Base-by-base conservation (phyloP, 2,888 invertebrate species). In the Lithophane ornitopus region DNA sequence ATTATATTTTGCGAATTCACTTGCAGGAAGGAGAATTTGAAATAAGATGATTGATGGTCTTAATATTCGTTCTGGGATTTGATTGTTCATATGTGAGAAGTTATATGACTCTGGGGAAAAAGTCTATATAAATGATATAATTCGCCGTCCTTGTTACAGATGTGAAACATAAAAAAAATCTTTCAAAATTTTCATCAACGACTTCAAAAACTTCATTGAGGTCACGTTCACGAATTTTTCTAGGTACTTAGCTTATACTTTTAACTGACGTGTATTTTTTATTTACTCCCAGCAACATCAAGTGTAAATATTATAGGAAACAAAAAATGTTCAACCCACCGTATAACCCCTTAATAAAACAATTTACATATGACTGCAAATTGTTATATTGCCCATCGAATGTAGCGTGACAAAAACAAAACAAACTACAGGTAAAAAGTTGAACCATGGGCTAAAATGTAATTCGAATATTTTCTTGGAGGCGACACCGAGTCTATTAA, bases 401-500 rank as follows among this genome's bases (percentile, higher is more conserved):
- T 73, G 6, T 41, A 65, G 71, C 49, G 67, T 74, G 67, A 68
- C 71, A 76, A 85, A 89, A 88, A 90, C 82, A 89, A 88, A 85
- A 74, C 75, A 84, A 83, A 82, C 4, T 74, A 28, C 44, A 80
- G 94, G 94, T 94, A 95, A 89, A 89, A 90, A 89, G 56, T 56
- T 16, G 87, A 89, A 93, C 90, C 94, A 94, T 91, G 91, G 92
- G 78, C 93, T 90, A 90, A 92, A 94, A 94, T 93, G 91, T 90
- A 92, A 93, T 91, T 92, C 91, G 94, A 93, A 94, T 93, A 90
- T 91, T 93, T 94, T 94, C 92, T 92, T 69, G 80, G 91, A 94
- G 96, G 96, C 96, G 96, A 96, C 96, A 90, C 87, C 76, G 86
- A 95, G 96, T 96, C 96, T 96, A 96, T 96, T 96, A 96, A 96